Evolutionary conservation across 1,140 invertebrate species (phyloP).

Genomic region (Pseudomyrmex flavicornis): DNA sequence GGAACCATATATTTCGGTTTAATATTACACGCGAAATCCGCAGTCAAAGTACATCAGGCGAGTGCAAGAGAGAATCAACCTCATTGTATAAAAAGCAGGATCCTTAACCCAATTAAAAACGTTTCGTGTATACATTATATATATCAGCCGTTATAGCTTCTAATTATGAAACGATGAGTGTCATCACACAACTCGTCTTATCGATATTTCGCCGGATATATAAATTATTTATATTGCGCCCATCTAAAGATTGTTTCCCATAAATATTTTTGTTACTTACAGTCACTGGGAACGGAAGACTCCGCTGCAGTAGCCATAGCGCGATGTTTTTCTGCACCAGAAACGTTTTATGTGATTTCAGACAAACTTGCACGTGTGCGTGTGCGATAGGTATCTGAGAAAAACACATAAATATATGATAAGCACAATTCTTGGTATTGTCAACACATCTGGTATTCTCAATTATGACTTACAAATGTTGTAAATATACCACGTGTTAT

Average conservation of each 20-base stretch:
- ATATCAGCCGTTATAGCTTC: too few relatives aligned
- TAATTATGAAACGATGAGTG: too few relatives aligned
- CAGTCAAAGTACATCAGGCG: not conserved
- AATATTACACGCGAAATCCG: not conserved
- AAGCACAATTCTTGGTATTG: not conserved
- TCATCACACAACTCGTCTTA: not conserved
- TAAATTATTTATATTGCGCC: not conserved
- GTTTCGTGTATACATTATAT: too few relatives aligned
- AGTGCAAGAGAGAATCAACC: not conserved
- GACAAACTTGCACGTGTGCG: too few relatives aligned
- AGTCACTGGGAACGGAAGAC: slow-evolving; percentile 67
- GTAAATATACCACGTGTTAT: not conserved
- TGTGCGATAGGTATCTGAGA: too few relatives aligned
- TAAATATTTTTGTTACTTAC: slow-evolving; percentile 68
- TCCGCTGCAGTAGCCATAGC: slow-evolving; percentile 78
- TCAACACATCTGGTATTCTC: not conserved
- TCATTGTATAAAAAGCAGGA: not conserved
- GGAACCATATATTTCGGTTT: slow-evolving; percentile 47
- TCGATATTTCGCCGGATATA: not conserved
- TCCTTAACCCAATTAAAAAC: not conserved
- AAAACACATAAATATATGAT: not conserved
- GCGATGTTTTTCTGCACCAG: slow-evolving; percentile 46
- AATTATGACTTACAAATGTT: not conserved
- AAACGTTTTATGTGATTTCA: slow-evolving; percentile 9
- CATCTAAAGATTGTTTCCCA: not conserved